These are phyloP conservation scores for Antheraea assamensis DNA, from an alignment of 2,888 invertebrate species.

Conservation along the genomic window DNA sequence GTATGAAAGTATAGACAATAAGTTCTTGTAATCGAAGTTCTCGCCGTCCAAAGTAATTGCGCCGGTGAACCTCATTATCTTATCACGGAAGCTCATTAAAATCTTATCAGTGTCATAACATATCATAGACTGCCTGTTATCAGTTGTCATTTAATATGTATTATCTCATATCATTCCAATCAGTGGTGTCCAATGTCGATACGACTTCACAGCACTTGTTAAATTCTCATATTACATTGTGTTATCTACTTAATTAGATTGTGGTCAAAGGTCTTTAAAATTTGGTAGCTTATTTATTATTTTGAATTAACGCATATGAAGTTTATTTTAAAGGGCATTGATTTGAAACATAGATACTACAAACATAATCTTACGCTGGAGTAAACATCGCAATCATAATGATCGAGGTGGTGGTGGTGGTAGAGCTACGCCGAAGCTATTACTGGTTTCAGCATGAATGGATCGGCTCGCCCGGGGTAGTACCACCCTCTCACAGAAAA, in stretches of 20 bases:
- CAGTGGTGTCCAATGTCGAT: conserved; percentile 33
- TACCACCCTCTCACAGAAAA: too few species aligned
- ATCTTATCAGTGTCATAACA: conserved; percentile 28
- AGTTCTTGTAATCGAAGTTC: background rate
- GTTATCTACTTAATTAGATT: background rate
- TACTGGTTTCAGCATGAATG: too few species aligned
- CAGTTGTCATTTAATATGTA: conserved; percentile 49
- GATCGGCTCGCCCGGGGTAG: too few species aligned
- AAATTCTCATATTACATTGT: conserved; percentile 34
- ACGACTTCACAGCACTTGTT: conserved; percentile 36
- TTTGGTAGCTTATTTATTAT: too few species aligned
- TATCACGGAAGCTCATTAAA: conserved; percentile 26
- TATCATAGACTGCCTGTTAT: conserved; percentile 25
- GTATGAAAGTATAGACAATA: background rate
- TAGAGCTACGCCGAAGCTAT: too few species aligned
- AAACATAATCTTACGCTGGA: too few species aligned
- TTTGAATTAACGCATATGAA: too few species aligned
- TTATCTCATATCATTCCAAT: conserved; percentile 47
- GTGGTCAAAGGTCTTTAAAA: too few species aligned
- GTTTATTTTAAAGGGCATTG: too few species aligned
- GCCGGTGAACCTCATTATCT: background rate
- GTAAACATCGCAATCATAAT: too few species aligned
- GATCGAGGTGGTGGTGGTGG: too few species aligned
- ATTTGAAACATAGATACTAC: too few species aligned
- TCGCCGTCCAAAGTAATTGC: background rate